Conservation (phyloP, 1,140 invertebrate genomes). For the Leguminivora glycinivorella region DNA sequence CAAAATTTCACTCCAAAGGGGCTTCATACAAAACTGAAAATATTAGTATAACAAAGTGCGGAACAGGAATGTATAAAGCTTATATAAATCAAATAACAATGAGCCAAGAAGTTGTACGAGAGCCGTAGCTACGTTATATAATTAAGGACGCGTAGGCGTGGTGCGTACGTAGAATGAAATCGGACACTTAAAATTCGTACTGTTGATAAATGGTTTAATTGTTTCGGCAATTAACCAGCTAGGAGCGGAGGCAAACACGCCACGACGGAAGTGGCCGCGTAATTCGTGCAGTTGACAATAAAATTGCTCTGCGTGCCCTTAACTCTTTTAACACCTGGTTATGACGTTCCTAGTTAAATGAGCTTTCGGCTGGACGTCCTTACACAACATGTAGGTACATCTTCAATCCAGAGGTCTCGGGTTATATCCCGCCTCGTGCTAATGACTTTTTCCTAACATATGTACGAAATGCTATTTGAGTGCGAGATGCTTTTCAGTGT, state of each 20-base stretch:
- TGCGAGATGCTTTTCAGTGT: too few species aligned
- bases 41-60: too few species aligned
- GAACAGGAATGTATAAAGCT: too few species aligned
- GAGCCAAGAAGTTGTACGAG: slow-evolving; percentile 34
- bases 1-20: too few species aligned
- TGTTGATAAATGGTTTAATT: slow-evolving; percentile 74
- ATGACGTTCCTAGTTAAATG: neutral
- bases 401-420: too few species aligned
- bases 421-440: too few species aligned
- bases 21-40: too few species aligned
- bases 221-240: slow-evolving; percentile 66
- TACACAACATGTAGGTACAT: too few species aligned
- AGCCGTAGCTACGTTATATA: slow-evolving; percentile 48
- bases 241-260: slow-evolving; percentile 36
- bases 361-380: too few species aligned
- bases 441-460: too few species aligned
- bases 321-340: neutral
- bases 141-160: slow-evolving; percentile 50
- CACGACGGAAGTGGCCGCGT: slow-evolving; percentile 28
- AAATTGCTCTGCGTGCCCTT: neutral
- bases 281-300: slow-evolving; percentile 23
- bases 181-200: slow-evolving; percentile 70
- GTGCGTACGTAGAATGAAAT: slow-evolving; percentile 51
- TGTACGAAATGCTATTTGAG: too few species aligned
- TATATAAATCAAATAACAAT: neutral